These are phyloP conservation scores for Aphrophora alni DNA, from an alignment of 2,888 invertebrate genomes.

Conservation along the genomic window DNA sequence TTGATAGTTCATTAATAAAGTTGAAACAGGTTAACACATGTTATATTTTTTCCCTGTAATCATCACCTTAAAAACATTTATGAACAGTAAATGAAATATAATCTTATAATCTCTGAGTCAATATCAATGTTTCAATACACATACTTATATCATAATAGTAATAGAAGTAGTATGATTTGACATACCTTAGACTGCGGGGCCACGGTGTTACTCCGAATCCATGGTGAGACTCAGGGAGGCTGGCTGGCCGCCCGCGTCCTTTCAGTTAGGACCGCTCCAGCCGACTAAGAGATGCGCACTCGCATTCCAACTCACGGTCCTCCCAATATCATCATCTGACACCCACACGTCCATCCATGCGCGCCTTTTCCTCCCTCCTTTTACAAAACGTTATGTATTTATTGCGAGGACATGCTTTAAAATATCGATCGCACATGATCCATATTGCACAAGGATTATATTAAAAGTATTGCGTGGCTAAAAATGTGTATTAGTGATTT, in stretches of 20 bases:
- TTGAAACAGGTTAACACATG: too few relatives aligned
- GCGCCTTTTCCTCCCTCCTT: neutral
- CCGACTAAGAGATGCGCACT: neutral
- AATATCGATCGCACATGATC: neutral
- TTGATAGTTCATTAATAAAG: too few relatives aligned
- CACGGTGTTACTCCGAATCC: neutral
- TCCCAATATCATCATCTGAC: constrained; percentile 6
- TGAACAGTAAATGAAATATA: too few relatives aligned
- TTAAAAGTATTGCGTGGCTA: too few relatives aligned
- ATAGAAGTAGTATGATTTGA: too few relatives aligned
- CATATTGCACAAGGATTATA: neutral
- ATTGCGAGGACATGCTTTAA: neutral
- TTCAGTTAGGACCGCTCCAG: neutral
- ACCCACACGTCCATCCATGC: constrained; percentile 1
- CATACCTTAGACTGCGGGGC: neutral
- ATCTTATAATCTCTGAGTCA: too few relatives aligned
- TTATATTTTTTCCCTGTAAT: too few relatives aligned
- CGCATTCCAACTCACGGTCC: neutral
- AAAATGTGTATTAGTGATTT: too few relatives aligned
- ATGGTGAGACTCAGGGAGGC: neutral
- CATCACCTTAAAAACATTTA: too few relatives aligned
- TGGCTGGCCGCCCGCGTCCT: neutral
- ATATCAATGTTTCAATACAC: too few relatives aligned
- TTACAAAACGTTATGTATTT: neutral
- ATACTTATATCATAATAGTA: too few relatives aligned